A percentile compares a stretch with the other conserved stretches of the same genome.
phyloP scores from a whole-genome alignment of 2,888 invertebrate genomes.

The Chesias legatella region DNA sequence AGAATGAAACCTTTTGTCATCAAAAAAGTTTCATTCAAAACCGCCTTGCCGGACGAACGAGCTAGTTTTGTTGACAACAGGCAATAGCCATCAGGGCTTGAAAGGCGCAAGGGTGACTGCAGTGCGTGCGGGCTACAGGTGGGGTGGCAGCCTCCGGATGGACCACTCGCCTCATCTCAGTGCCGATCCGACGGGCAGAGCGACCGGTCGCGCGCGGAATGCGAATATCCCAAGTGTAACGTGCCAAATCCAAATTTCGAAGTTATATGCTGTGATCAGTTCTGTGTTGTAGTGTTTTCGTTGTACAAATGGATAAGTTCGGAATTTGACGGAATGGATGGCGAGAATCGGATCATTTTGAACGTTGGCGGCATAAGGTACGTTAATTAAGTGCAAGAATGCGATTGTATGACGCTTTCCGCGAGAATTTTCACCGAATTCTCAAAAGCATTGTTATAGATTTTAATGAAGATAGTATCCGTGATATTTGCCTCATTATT shows the following conservation, averaged over 20 bases:
- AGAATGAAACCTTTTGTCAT: no score
- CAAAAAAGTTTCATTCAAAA: no score
- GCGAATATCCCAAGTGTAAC: conserved; percentile 2
- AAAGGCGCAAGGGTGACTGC: conserved; percentile 67
- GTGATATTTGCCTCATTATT: conserved; percentile 16
- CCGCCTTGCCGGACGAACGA: neutral
- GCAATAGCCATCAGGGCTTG: conserved; percentile 40
- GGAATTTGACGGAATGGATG: conserved; percentile 83
- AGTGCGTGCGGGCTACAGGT: conserved; percentile 75
- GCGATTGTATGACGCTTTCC: conserved; percentile 10
- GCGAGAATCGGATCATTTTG: conserved; percentile 95
- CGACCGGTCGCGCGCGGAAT: conserved; percentile 37
- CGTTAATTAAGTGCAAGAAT: conserved; percentile 10
- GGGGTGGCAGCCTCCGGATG: conserved; percentile 51
- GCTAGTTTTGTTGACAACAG: neutral
- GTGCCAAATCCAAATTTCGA: conserved; percentile 15
- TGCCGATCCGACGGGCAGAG: conserved; percentile 41
- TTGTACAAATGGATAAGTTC: conserved; percentile 43
- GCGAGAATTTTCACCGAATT: conserved; percentile 17
- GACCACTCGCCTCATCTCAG: conserved; percentile 39
- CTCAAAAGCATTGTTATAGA: conserved; percentile 14
- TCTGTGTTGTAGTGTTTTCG: conserved; percentile 40
- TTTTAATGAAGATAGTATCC: conserved; percentile 19
- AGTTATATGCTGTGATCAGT: conserved; percentile 36
- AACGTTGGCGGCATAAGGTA: conserved; percentile 95